These are phyloP conservation scores for Silurus meridionalis DNA, from an alignment of 2,113 vertebrate species.

Conservation along the genomic window DNA sequence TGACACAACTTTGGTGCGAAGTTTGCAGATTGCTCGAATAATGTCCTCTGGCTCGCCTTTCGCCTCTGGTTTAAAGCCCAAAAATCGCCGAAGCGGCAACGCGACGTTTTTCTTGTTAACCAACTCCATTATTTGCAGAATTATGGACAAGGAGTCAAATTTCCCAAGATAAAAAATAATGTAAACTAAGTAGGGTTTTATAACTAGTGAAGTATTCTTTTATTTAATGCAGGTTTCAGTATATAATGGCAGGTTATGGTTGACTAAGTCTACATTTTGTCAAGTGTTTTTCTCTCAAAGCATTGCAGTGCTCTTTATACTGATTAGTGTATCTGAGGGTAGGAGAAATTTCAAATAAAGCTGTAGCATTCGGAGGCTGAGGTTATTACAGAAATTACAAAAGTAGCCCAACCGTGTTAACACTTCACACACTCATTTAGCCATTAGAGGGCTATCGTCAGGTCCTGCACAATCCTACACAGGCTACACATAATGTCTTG, in stretches of 20 bases:
- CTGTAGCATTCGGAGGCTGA: not conserved
- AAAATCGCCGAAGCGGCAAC: no score
- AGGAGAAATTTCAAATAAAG: not conserved
- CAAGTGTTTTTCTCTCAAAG: not conserved
- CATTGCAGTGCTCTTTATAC: not conserved
- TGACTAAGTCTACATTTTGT: not conserved
- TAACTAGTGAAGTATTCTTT: not conserved
- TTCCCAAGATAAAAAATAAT: no score
- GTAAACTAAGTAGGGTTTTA: not conserved
- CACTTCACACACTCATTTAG: not conserved
- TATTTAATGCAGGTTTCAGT: not conserved
- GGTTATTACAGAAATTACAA: not conserved
- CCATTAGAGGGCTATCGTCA: not conserved
- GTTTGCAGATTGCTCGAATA: no score
- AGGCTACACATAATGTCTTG: no score
- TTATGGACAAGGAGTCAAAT: no score
- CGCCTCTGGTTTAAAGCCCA: no score
- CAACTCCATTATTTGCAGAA: no score
- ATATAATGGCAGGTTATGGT: not conserved
- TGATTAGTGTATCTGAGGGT: not conserved
- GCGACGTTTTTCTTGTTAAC: no score
- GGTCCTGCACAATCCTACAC: not conserved
- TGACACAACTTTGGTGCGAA: no score
- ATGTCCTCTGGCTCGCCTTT: no score
- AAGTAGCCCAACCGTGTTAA: not conserved